Percentiles rank a stretch among this genome's conserved stretches.
Evolutionary conservation across 2,888 invertebrate species (phyloP).

Genomic region (Drosophila ochracea): DNA sequence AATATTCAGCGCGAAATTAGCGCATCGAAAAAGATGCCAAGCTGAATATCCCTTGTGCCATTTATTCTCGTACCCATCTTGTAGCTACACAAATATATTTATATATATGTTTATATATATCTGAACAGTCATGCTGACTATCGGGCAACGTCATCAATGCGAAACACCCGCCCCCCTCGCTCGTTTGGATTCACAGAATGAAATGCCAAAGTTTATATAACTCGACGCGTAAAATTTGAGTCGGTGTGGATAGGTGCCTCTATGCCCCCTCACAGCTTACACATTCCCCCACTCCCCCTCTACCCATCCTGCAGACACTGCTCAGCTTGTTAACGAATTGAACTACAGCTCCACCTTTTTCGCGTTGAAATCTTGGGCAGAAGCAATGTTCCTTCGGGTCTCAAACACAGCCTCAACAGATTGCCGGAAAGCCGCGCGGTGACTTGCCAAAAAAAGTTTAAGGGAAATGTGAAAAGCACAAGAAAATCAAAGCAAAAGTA

Average conservation of each 20-base stretch:
- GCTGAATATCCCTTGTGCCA: slow-evolving; percentile 44
- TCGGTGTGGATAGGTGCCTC: slow-evolving; percentile 50
- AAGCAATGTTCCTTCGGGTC: slow-evolving; percentile 25
- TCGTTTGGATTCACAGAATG: slow-evolving; percentile 33
- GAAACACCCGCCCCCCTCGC: background rate
- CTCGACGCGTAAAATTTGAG: slow-evolving; percentile 74
- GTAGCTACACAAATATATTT: slow-evolving; percentile 2
- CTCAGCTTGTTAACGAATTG: slow-evolving; percentile 73
- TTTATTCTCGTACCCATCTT: slow-evolving; percentile 6
- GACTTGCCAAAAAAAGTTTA: slow-evolving; percentile 60
- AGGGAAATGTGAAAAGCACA: slow-evolving; percentile 31
- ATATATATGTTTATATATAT: slow-evolving; percentile 19
- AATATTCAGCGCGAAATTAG: slow-evolving; percentile 60
- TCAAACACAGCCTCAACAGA: slow-evolving; percentile 56
- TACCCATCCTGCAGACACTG: background rate
- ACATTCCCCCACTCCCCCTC: background rate
- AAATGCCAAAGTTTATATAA: slow-evolving; percentile 73
- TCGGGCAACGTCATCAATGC: slow-evolving; percentile 55
- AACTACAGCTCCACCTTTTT: slow-evolving; percentile 78
- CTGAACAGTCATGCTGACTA: slow-evolving; percentile 74
- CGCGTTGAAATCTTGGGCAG: slow-evolving; percentile 51
- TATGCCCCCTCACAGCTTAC: background rate
- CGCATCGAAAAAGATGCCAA: slow-evolving; percentile 55
- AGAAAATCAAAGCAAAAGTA: slow-evolving; percentile 51
- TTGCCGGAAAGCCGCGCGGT: slow-evolving; percentile 49